phyloP scores from a whole-genome alignment of 2,113 vertebrate genomes.

The Speoplatyrhinus poulsoni region DNA sequence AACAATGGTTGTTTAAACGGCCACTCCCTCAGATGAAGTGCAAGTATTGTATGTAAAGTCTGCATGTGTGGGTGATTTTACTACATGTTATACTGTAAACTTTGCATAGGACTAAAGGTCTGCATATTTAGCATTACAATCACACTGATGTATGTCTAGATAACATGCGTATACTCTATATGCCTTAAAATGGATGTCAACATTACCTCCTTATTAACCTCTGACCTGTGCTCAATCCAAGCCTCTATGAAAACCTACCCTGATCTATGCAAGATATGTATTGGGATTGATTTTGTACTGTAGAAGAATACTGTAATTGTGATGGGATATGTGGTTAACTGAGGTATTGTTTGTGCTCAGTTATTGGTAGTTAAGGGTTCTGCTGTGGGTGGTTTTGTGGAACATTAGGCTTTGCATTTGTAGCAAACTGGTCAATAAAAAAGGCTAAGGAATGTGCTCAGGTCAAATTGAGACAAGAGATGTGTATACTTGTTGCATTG shows the following conservation, averaged over 20 bases:
- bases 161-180: conserved; percentile 36
- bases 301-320: conserved; percentile 21
- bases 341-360: not conserved
- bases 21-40: conserved; percentile 25
- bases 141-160: conserved; percentile 30
- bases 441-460: conserved; percentile 19
- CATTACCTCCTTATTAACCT: conserved; percentile 55
- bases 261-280: conserved; percentile 44
- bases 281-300: conserved; percentile 12
- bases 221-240: conserved; percentile 37
- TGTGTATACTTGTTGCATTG: not conserved
- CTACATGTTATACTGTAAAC: conserved; percentile 15
- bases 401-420: conserved; percentile 1
- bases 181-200: conserved; percentile 49
- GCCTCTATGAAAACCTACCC: conserved; percentile 9
- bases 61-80: conserved; percentile 39
- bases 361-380: not conserved
- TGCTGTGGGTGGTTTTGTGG: not conserved
- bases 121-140: conserved; percentile 5
- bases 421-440: conserved; percentile 35
- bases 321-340: not conserved
- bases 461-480: not conserved
- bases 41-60: conserved; percentile 27
- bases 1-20: conserved; percentile 18
- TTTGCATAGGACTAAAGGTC: not conserved